Evolutionary conservation across 1,140 invertebrate species (phyloP).

Genomic region (Hesperophylax magnus): DNA sequence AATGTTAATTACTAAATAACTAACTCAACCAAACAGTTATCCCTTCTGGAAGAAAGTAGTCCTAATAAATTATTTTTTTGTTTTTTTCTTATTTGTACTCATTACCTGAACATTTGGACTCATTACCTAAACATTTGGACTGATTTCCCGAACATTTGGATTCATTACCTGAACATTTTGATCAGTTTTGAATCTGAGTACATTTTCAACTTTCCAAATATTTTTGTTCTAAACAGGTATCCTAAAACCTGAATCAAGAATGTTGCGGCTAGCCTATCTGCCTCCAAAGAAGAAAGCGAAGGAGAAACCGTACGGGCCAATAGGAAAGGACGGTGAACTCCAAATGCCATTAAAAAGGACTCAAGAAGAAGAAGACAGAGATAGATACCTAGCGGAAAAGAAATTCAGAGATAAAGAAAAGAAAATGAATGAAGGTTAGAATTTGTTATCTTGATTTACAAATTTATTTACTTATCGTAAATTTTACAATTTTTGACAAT

Average conservation of each 20-base stretch:
- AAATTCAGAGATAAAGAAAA: conserved; percentile 18
- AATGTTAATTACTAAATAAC: too few relatives aligned
- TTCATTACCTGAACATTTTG: too few relatives aligned
- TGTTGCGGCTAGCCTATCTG: conserved; percentile 69
- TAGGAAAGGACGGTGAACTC: conserved; percentile 65
- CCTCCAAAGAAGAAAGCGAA: conserved; percentile 63
- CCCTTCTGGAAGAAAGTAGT: too few relatives aligned
- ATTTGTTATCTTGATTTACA: background rate
- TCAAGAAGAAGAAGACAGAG: conserved; percentile 59
- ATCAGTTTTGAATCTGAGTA: too few relatives aligned
- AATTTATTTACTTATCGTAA: background rate
- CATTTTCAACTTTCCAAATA: too few relatives aligned
- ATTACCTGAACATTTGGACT: too few relatives aligned
- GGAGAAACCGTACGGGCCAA: conserved; percentile 59
- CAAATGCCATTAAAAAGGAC: conserved; percentile 65
- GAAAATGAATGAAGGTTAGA: conserved; percentile 33
- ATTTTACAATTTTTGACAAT: background rate
- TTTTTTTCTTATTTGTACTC: too few relatives aligned
- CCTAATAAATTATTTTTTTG: too few relatives aligned
- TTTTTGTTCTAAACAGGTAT: too few relatives aligned
- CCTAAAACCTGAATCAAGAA: conserved; percentile 12
- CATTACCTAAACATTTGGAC: too few relatives aligned
- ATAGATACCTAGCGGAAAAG: conserved; percentile 58
- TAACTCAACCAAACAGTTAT: too few relatives aligned
- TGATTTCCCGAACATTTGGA: too few relatives aligned